Percentiles rank a stretch among this genome's conserved stretches.
Evolutionary conservation across 1,140 invertebrate genomes (phyloP).

Genomic region (Rhizoglyphus robini): DNA sequence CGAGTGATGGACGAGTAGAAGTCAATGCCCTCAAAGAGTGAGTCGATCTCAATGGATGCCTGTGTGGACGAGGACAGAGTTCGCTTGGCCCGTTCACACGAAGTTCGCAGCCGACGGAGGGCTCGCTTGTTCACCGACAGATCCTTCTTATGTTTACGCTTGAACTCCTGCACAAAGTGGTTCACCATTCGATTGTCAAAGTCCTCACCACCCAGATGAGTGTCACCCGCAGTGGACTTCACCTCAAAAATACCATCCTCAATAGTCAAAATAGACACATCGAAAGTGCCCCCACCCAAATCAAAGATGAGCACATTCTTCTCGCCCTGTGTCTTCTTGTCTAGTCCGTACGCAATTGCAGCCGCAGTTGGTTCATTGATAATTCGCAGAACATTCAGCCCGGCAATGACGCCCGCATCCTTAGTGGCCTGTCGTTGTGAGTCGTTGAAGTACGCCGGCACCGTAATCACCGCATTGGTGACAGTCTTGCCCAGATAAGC

Average conservation of each 20-base stretch:
- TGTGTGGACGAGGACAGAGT: too few relatives aligned
- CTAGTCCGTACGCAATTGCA: constrained; percentile 64
- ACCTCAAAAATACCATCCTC: too few relatives aligned
- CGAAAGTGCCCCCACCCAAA: constrained; percentile 95
- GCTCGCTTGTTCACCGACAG: constrained; percentile 75
- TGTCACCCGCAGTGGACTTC: constrained; percentile 91
- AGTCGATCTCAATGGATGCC: too few relatives aligned
- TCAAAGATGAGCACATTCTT: too few relatives aligned
- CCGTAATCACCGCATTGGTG: constrained; percentile 76
- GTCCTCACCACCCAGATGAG: too few relatives aligned
- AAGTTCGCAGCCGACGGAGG: constrained; percentile 72
- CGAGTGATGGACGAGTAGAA: constrained; percentile 91
- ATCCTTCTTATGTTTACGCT: constrained; percentile 93
- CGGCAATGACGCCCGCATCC: too few relatives aligned
- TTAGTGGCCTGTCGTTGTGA: too few relatives aligned
- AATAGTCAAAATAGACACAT: constrained; percentile 87
- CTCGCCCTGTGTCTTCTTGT: constrained; percentile 53
- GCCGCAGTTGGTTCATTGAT: constrained; percentile 65
- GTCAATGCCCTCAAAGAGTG: constrained; percentile 82
- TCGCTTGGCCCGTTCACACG: constrained; percentile 90
- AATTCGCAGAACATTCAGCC: too few relatives aligned
- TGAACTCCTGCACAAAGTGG: too few relatives aligned
- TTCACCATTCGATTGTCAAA: too few relatives aligned
- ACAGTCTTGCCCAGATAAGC: constrained; percentile 77
- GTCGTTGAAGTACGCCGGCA: too few relatives aligned